These are phyloP conservation scores for Stratiolaelaps scimitus DNA, from an alignment of 1,140 invertebrate species.

Conservation along the genomic window DNA sequence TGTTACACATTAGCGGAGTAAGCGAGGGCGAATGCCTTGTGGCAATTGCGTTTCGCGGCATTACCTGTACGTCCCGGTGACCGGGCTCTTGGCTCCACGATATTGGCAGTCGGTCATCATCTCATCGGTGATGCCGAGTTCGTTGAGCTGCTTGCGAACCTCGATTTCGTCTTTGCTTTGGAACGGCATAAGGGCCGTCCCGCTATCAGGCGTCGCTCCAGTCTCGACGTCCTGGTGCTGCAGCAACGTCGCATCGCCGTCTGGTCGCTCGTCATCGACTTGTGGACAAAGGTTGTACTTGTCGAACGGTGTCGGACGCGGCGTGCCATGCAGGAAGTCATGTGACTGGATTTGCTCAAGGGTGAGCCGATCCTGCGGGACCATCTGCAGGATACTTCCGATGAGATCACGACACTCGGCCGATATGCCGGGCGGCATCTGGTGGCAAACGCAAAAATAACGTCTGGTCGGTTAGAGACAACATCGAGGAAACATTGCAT, in stretches of 20 bases:
- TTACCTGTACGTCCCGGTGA: constrained; percentile 49
- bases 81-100: constrained; percentile 45
- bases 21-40: too few species aligned
- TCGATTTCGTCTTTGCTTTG: constrained; percentile 41
- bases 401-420: constrained; percentile 40
- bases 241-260: background rate
- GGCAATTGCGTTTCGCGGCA: too few species aligned
- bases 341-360: constrained; percentile 44
- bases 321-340: constrained; percentile 45
- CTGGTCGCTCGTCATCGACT: constrained; percentile 27
- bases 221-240: background rate
- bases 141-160: constrained; percentile 41
- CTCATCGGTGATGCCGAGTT: constrained; percentile 47
- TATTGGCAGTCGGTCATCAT: constrained; percentile 43
- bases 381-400: constrained; percentile 45
- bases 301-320: constrained; percentile 39
- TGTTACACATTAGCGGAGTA: too few species aligned
- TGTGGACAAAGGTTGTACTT: constrained; percentile 38
- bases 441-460: too few species aligned
- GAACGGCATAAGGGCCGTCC: constrained; percentile 34
- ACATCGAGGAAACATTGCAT: too few species aligned
- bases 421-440: constrained; percentile 44
- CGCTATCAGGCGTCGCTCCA: constrained; percentile 5
- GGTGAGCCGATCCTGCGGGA: constrained; percentile 44
- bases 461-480: too few species aligned